Base-by-base conservation (phyloP, 2,888 invertebrate genomes). In the Athalia rosae region DNA sequence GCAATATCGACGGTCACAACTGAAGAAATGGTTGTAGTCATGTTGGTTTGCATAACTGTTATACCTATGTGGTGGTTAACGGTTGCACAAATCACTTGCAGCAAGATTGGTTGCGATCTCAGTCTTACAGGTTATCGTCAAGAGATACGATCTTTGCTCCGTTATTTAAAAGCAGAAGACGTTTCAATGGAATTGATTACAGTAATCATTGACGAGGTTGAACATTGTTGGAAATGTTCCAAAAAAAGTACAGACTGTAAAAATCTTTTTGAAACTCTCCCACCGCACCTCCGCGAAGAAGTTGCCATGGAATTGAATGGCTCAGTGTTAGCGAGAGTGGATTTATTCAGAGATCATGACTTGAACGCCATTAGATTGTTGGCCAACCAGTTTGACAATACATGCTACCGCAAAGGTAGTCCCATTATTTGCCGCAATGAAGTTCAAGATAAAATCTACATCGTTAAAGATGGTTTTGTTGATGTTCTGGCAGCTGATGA, bases 401-500 rank as follows among this genome's bases (percentile, higher is more conserved):
- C 56, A n/a, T 71, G 71, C 58, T 71, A 58, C 43, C 71, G 71
- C 47, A 79, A 81, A 47, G 82, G 80, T 11, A 81, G 82, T 7
- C 80, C 80, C 48, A 76, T 82, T 8, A 73, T 79, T 9, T 78
- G 80, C 1, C 76, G 81, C 13, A 82, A 83, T 59, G 82, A 83
- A 62, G 76, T 83, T 41, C 77, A 78, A 45, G 62, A 56, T 5
- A 76, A 82, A 45, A 77, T 82, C 9, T 80, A 79, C 61, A 79
- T 83, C n/a, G 13, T 83, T 7, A 77, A 78, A 15, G 77, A 77
- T 15, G 83, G 83, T 3, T 77, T 76, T 28, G 81, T 81, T 2
- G 83, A 83, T 50, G 80, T 83, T 5, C 76, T 82, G 5, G 81
- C 81, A n/a, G 80, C 82, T 0, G 82, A 81, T 73, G 83, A 83